Conservation (phyloP, 2,113 vertebrate genomes). For the Gymnarchus niloticus region DNA sequence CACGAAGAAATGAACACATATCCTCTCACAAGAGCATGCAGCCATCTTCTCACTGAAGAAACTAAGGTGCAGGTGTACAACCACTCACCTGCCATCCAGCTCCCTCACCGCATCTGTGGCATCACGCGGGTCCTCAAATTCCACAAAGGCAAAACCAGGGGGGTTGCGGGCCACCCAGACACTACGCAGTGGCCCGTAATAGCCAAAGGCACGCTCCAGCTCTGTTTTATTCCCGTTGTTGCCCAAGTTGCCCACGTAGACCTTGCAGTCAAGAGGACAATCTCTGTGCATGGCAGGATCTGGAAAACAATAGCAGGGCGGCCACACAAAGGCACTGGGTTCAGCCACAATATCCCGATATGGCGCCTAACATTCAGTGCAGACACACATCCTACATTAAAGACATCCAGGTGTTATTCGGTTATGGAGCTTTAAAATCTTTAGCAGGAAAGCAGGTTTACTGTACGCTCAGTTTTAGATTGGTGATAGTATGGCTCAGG, state of each 20-base stretch:
- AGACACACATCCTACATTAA: neutral
- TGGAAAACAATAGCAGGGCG: constrained; percentile 21
- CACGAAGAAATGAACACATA: too few species aligned
- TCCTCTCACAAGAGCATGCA: too few species aligned
- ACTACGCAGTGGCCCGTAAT: constrained; percentile 92
- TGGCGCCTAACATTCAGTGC: neutral
- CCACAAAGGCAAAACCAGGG: constrained; percentile 94
- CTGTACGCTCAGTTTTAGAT: neutral
- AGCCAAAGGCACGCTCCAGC: constrained; percentile 88
- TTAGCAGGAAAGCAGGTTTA: neutral
- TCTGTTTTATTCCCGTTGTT: constrained; percentile 99
- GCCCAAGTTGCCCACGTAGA: constrained; percentile 96
- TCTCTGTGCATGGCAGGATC: constrained; percentile 88
- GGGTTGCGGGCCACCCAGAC: constrained; percentile 98
- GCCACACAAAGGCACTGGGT: neutral
- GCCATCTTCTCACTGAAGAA: too few species aligned
- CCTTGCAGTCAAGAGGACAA: constrained; percentile 96
- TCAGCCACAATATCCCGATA: neutral
- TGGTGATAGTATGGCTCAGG: neutral
- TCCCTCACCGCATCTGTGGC: constrained; percentile 97
- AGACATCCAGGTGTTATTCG: neutral
- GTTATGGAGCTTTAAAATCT: neutral
- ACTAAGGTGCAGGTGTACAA: neutral
- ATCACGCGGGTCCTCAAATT: constrained; percentile 95
- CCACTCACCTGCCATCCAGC: constrained; percentile 88